Base-by-base conservation (phyloP, 2,888 invertebrate genomes). In the Blera fallax region DNA sequence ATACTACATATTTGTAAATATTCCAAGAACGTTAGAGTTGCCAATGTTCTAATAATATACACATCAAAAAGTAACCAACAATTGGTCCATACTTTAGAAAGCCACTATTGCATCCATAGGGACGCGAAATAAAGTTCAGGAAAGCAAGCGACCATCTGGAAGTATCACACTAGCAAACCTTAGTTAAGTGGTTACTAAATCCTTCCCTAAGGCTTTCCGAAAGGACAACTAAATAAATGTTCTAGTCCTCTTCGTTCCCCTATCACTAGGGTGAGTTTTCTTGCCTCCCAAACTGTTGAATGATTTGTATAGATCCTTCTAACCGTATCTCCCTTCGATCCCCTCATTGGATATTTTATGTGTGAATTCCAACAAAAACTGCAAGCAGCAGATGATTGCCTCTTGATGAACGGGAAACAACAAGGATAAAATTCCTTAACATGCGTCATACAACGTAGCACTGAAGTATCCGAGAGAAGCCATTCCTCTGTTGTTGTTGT, bases 371-470 rank as follows among this genome's bases (percentile, higher is more conserved):
- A 81, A 72, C 70, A 81, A 77, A 70, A 62, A 76, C 80, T 76
- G 81, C 85, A 81, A 81, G 81, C 65, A 81, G 76, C 81, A 81
- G 76, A 85, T 81, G 81, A 85, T 85, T 85, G 81, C 85, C 85
- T 77, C 85, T 81, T 85, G 85, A 81, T 79, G 69, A 80, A 80
- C 80, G 74, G 72, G 40, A 72, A 72, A 85, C 72, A 81, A 67
- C 76, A 72, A 67, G 85, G 21, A 79, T 79, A 18, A 72, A 81
- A 85, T 85, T 81, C 81, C 85, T 81, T 77, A 76, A 80, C 84
- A 84, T 80, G 69, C 73, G 83, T 67, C 37, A n/a, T 1, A 16
- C 29, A 8, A 50, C 43, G n/a, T 69, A 40, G 34, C 69, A 56
- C 50, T 60, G 18, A 50, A 40, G 32, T 64, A 58, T 50, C 56